A percentile compares a stretch with the other conserved stretches of the same genome.
phyloP scores from a whole-genome alignment of 2,888 invertebrate genomes.

The Agrotis exclamationis region DNA sequence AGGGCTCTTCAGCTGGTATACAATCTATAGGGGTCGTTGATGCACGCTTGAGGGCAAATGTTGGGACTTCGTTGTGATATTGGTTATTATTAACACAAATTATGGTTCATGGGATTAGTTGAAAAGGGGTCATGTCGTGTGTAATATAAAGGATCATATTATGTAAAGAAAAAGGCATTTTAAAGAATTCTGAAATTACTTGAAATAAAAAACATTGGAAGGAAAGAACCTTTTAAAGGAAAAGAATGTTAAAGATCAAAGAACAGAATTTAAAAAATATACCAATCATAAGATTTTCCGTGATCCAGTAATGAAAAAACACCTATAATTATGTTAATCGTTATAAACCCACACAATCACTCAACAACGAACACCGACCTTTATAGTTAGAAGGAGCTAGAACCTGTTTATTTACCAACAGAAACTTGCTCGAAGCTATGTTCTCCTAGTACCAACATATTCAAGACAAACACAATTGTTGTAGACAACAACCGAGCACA shows the following conservation, averaged over 20 bases:
- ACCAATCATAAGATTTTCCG: neutral
- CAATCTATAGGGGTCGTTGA: conserved; percentile 20
- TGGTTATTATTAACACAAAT: neutral
- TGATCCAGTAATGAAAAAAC: too few species aligned
- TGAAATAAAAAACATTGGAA: neutral
- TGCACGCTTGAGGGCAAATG: conserved; percentile 22
- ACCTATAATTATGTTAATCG: neutral
- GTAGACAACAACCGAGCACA: conserved; percentile 23
- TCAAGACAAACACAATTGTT: conserved; percentile 42
- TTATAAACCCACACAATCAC: neutral
- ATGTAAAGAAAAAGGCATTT: neutral
- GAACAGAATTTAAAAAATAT: too few species aligned
- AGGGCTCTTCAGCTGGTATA: conserved; percentile 24
- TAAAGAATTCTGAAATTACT: too few species aligned
- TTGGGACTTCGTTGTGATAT: conserved; percentile 6
- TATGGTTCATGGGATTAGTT: neutral
- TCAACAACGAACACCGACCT: conserved; percentile 8
- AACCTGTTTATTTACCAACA: neutral
- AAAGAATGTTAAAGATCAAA: too few species aligned
- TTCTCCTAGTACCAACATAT: conserved; percentile 6
- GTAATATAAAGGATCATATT: too few species aligned
- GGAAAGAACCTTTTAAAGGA: neutral
- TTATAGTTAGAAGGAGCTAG: neutral
- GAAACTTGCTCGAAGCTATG: neutral
- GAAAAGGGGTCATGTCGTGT: neutral